Evolutionary conservation across 2,888 invertebrate species (phyloP).

Genomic region (Plemyria rubiginata): DNA sequence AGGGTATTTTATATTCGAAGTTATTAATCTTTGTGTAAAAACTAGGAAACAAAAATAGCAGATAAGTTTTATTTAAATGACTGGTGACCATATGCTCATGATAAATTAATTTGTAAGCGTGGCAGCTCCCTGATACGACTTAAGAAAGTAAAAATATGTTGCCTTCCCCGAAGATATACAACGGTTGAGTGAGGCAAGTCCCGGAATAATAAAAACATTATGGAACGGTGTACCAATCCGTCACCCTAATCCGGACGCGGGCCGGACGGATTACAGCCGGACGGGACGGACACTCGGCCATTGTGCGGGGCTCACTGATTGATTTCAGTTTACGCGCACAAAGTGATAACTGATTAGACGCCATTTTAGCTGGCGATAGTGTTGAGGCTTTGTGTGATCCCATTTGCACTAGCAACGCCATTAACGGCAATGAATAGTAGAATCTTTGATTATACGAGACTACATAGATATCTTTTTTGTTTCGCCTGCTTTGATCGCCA

Average conservation of each 20-base stretch:
- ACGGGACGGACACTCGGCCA: conserved; percentile 26
- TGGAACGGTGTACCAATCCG: conserved; percentile 23
- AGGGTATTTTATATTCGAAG: too few relatives aligned
- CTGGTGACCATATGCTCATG: too few relatives aligned
- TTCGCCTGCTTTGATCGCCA: too few relatives aligned
- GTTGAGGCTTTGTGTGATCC: not conserved
- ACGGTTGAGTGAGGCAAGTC: conserved; percentile 9
- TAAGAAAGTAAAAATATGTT: conserved; percentile 2
- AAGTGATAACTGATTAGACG: conserved; percentile 11
- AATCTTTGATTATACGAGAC: too few relatives aligned
- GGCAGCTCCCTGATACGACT: not conserved
- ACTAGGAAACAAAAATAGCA: too few relatives aligned
- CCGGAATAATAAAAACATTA: conserved; percentile 21
- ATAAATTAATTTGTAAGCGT: not conserved
- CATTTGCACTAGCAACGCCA: not conserved
- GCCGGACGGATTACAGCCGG: conserved; percentile 23
- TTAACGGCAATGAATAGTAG: too few relatives aligned
- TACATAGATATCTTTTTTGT: too few relatives aligned
- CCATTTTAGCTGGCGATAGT: conserved; percentile 4
- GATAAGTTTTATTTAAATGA: too few relatives aligned
- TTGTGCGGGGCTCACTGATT: conserved; percentile 31
- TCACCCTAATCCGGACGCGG: conserved; percentile 29
- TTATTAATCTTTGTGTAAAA: too few relatives aligned
- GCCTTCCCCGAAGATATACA: not conserved
- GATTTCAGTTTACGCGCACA: conserved; percentile 27